Percentiles rank a stretch among this genome's conserved stretches.
These are phyloP conservation scores for Stichopus chloronotus DNA, from an alignment of 35 echinoderm and acorn worm species.

Conservation along the genomic window DNA sequence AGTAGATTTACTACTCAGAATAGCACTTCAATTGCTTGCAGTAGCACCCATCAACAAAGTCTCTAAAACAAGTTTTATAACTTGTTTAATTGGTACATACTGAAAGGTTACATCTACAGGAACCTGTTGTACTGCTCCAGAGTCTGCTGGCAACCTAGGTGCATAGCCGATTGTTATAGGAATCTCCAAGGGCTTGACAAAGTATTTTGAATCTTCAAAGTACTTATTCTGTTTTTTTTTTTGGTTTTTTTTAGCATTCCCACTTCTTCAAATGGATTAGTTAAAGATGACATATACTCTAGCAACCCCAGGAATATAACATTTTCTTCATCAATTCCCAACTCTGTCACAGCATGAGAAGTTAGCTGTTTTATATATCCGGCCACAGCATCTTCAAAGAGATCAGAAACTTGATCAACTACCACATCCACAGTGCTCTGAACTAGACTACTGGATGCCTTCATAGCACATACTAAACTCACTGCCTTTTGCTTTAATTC, in stretches of 20 bases:
- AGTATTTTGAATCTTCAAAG: conserved; percentile 49
- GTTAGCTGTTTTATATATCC: conserved; percentile 28
- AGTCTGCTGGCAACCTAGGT: conserved; percentile 21
- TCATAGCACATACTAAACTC: conserved; percentile 47
- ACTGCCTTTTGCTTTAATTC: conserved; percentile 5
- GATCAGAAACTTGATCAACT: conserved; percentile 49
- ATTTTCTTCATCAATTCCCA: conserved; percentile 54
- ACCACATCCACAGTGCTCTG: conserved; percentile 43
- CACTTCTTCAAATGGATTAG: conserved; percentile 42
- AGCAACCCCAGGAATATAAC: no score
- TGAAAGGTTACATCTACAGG: conserved; percentile 47
- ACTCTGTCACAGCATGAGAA: neutral
- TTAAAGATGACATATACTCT: no score
- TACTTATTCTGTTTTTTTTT: conserved; percentile 49
- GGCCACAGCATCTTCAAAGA: conserved; percentile 33
- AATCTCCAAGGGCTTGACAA: conserved; percentile 49
- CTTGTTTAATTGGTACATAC: no score
- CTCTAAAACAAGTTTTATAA: conserved; percentile 39
- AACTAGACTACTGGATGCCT: conserved; percentile 41
- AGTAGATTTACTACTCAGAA: conserved; percentile 47
- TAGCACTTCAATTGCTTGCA: conserved; percentile 44
- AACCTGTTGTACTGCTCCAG: conserved; percentile 50
- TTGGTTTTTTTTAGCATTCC: no score
- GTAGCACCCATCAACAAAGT: conserved; percentile 68
- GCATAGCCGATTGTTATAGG: conserved; percentile 54